Conservation (phyloP, 2,888 invertebrate genomes). For the Zaprionus obscuricornis region DNA sequence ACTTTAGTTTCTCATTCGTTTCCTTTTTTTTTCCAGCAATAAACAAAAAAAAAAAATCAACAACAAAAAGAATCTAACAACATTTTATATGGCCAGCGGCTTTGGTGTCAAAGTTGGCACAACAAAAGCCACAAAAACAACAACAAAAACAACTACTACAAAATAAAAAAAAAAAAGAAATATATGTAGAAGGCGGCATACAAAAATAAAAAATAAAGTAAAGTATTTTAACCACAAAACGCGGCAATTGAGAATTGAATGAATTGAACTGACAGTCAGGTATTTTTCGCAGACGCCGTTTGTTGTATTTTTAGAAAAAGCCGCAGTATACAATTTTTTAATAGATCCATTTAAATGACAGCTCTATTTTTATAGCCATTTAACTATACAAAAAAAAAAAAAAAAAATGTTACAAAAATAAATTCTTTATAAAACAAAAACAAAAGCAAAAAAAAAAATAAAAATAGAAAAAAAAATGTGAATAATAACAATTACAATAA, state of each 20-base stretch:
- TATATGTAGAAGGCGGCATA: slow-evolving; percentile 47
- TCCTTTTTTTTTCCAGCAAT: slow-evolving; percentile 29
- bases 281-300: slow-evolving; percentile 28
- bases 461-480: not conserved
- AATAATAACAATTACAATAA: too few species aligned
- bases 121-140: slow-evolving; percentile 38
- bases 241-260: slow-evolving; percentile 40
- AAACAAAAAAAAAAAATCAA: not conserved
- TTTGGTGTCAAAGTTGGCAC: slow-evolving; percentile 63
- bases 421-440: too few species aligned
- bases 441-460: not conserved
- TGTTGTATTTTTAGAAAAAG: slow-evolving; percentile 66
- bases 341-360: slow-evolving; percentile 65
- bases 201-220: slow-evolving; percentile 32
- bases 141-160: slow-evolving; percentile 15
- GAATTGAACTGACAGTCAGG: slow-evolving; percentile 41
- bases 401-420: slow-evolving; percentile 25
- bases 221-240: slow-evolving; percentile 10
- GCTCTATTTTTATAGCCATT: slow-evolving; percentile 66
- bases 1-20: slow-evolving; percentile 24
- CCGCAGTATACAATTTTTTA: slow-evolving; percentile 62
- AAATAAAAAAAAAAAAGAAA: slow-evolving; percentile 22
- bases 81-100: slow-evolving; percentile 51
- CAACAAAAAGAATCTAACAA: slow-evolving; percentile 22
- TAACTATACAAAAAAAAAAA: slow-evolving; percentile 34